Evolutionary conservation across 2,888 invertebrate species (phyloP).

Genomic region (Microctonus brassicae): DNA sequence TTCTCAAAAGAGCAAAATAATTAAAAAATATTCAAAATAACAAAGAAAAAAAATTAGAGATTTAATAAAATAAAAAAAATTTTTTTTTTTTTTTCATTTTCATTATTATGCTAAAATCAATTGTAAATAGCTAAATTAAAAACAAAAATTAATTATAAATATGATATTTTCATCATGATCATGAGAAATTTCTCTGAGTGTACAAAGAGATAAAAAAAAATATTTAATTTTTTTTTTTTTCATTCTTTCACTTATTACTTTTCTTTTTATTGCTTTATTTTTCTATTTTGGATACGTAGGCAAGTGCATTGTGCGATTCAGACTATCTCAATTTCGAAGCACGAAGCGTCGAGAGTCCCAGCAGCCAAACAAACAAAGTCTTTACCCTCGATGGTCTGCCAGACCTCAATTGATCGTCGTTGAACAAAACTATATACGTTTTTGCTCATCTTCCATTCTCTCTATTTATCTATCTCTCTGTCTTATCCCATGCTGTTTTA

Average conservation of each 20-base stretch:
- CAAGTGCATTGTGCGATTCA: conserved; percentile 52
- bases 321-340: conserved; percentile 58
- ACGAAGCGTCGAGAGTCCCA: conserved; percentile 49
- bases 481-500: background rate
- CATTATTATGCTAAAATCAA: too few relatives aligned
- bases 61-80: too few relatives aligned
- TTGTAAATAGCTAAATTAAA: too few relatives aligned
- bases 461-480: background rate
- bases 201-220: background rate
- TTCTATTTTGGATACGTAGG: conserved; percentile 41
- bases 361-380: conserved; percentile 47
- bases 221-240: conserved; percentile 18
- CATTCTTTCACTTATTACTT: conserved; percentile 23
- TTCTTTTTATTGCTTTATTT: background rate
- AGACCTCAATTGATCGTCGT: conserved; percentile 56
- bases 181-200: too few relatives aligned
- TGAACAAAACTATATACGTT: conserved; percentile 17
- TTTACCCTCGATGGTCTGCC: conserved; percentile 52
- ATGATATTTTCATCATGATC: too few relatives aligned
- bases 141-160: too few relatives aligned
- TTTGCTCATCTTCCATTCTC: background rate
- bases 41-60: too few relatives aligned
- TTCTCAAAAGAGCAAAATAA: too few relatives aligned
- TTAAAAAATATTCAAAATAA: too few relatives aligned
- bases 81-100: too few relatives aligned